Conservation (phyloP, 2,113 vertebrate genomes). For the Leuciscus idus region DNA sequence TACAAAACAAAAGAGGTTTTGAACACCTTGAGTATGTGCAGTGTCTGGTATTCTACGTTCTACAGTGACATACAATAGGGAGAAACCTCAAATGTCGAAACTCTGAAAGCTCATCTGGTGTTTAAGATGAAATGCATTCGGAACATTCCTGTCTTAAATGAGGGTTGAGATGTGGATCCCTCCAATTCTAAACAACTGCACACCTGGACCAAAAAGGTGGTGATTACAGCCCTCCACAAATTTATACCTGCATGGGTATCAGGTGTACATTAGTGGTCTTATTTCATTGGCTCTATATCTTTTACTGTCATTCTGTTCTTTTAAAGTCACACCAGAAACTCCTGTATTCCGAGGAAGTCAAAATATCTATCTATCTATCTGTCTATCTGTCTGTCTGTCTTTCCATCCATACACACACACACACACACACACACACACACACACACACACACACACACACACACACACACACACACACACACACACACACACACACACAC, state of each 20-base stretch:
- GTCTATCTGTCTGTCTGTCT: too few species aligned
- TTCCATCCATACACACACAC: too few species aligned
- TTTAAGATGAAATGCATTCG: not conserved
- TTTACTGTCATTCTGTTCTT: conserved; percentile 18
- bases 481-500: too few species aligned
- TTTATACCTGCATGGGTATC: not conserved
- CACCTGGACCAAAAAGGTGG: conserved; percentile 53
- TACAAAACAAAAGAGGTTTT: not conserved
- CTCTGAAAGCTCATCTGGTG: not conserved
- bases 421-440: too few species aligned
- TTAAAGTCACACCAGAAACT: conserved; percentile 12
- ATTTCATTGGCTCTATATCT: conserved; percentile 34
- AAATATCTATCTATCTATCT: too few species aligned
- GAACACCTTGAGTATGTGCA: not conserved
- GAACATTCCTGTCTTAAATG: conserved; percentile 53
- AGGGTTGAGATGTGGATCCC: conserved; percentile 33
- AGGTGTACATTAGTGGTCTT: not conserved
- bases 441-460: too few species aligned
- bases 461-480: too few species aligned
- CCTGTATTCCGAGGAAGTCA: not conserved
- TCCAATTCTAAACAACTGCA: conserved; percentile 46
- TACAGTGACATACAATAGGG: not conserved
- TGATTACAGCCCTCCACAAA: conserved; percentile 37
- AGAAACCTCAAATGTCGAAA: not conserved
- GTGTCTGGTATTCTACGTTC: not conserved